Base-by-base conservation (phyloP, 2,113 vertebrate species). In the Zingel zingel region DNA sequence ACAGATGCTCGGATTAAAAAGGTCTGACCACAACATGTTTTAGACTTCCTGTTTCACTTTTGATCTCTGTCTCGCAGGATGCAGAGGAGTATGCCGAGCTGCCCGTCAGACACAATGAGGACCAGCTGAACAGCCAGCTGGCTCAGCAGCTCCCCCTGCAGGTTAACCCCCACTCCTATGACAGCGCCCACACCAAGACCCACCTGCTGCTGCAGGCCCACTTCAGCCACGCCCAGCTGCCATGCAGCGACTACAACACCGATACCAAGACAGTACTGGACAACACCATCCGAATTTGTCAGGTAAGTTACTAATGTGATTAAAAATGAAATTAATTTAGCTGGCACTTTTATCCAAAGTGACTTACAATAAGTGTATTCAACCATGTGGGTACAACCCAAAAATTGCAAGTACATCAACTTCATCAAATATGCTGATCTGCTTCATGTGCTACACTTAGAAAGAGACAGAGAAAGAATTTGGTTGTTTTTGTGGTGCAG, bases 261-360 rank as follows among this genome's bases (percentile, higher is more conserved):
- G 98, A 99, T 56, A 99, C 98, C 79, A 99, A 99, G 93, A 99
- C 98, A 0, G 98, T 99, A 48, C 93, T 99, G 93, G 98, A 99
- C 94, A 98, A 99, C 82, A 95, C 97, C 48, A 96, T 99, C 81
- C 95, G 98, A 89, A 95, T 99, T 89, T 99, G 97, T 88, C 98
- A 99, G 98, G 98, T 99, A 94, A 4, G 21, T 67, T 5, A 19
- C 8, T n/a, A n/a, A 43, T 23, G 39, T 23, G 43, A 65, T 61
- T 61, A 61, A 61, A 13, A 45, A 2, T 45, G 33, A 15, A 7
- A 53, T 68, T 7, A 3, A 51, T 68, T 13, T 51, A 68, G 16
- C 47, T 50, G 25, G 23, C 62, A 23, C 36, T n/a, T 39, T 50
- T 61, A 36, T 33, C 27, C 58, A 62, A 36, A 30, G 15, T 7